Evolutionary conservation across 2,797 vertebrate species (phyloP).

Genomic region (Cichlasoma orientale): DNA sequence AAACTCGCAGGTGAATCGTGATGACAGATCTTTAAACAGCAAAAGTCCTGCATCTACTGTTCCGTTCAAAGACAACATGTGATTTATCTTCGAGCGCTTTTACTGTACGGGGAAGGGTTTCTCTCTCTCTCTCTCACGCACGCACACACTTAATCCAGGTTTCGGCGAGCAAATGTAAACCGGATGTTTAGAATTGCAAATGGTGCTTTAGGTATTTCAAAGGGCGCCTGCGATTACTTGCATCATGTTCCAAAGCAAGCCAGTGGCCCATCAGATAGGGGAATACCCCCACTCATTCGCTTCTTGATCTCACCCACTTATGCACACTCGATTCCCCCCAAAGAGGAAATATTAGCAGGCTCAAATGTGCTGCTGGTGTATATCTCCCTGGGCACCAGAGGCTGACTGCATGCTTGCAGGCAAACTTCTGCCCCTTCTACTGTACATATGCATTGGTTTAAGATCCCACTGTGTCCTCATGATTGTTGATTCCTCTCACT

Average conservation of each 20-base stretch:
- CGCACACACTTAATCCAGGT: background rate
- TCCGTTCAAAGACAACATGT: background rate
- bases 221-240: slow-evolving; percentile 65
- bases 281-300: slow-evolving; percentile 18
- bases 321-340: slow-evolving; percentile 45
- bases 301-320: slow-evolving; percentile 9
- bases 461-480: background rate
- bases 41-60: slow-evolving; percentile 7
- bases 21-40: slow-evolving; percentile 32
- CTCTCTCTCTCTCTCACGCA: background rate
- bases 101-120: slow-evolving; percentile 9
- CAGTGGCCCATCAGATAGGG: slow-evolving; percentile 73
- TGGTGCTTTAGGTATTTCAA: slow-evolving; percentile 72
- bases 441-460: slow-evolving; percentile 38
- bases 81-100: slow-evolving; percentile 5
- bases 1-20: slow-evolving; percentile 27
- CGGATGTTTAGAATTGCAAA: slow-evolving; percentile 78
- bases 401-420: slow-evolving; percentile 57
- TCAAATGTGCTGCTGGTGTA: slow-evolving; percentile 42
- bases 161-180: slow-evolving; percentile 38
- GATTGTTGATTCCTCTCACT: slow-evolving; percentile 24
- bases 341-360: slow-evolving; percentile 69
- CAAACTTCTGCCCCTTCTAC: slow-evolving; percentile 24
- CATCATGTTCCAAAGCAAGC: slow-evolving; percentile 71
- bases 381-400: slow-evolving; percentile 61